These are phyloP conservation scores for Sceloporus tristichus DNA, from an alignment of 2,113 vertebrate genomes.

Conservation along the genomic window DNA sequence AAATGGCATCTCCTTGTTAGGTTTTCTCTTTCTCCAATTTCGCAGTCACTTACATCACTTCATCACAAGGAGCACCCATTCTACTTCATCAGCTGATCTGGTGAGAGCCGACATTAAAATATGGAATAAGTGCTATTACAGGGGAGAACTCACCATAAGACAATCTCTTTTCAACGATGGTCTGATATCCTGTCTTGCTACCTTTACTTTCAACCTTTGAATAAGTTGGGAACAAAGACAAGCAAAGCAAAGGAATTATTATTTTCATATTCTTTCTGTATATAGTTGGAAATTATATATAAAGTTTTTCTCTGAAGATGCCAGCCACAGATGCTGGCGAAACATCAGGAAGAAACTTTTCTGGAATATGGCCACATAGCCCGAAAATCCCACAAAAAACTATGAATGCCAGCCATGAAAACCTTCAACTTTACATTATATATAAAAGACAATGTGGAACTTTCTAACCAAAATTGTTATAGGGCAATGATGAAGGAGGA, in stretches of 20 bases:
- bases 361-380: too few species aligned
- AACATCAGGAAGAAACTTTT: too few species aligned
- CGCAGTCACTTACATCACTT: too few species aligned
- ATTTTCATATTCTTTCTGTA: neutral
- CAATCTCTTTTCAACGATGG: too few species aligned
- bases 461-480: neutral
- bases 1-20: neutral
- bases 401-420: too few species aligned
- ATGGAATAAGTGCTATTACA: neutral
- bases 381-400: too few species aligned
- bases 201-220: neutral
- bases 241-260: neutral
- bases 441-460: neutral
- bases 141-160: too few species aligned
- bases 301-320: neutral
- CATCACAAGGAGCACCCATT: neutral
- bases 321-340: too few species aligned
- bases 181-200: too few species aligned
- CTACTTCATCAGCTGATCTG: neutral
- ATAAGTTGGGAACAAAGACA: neutral
- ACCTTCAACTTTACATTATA: too few species aligned
- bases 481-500: neutral
- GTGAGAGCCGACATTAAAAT: neutral
- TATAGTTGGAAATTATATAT: neutral
- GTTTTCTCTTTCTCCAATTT: too few species aligned